Base-by-base conservation (phyloP, 2,888 invertebrate genomes). In the Philaethria dido region DNA sequence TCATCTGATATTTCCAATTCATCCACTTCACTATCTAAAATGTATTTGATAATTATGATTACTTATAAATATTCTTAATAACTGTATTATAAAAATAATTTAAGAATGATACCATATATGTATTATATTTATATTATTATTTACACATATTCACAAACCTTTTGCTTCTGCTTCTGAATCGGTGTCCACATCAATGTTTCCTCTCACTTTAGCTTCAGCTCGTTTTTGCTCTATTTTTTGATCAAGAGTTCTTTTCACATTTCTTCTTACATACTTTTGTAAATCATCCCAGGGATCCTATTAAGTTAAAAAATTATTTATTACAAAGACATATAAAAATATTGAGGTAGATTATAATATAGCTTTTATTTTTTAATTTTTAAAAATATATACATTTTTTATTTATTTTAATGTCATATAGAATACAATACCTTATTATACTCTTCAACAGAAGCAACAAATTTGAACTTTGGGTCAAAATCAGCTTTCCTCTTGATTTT, bases 381-480 rank as follows among this genome's bases (percentile, higher is more conserved):
- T 48, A 13, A n/a, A n/a, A n/a, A n/a, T n/a, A n/a, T n/a, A n/a
- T n/a, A n/a, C n/a, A n/a, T n/a, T n/a, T n/a, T n/a, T 13, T 18
- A 9, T 20, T 13, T 25, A 13, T 45, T 18, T 33, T 11, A 9
- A 47, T 48, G 25, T 16, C 5, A 18, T 59, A 18, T 14, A 50
- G 22, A 16, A 60, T 29, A 14, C 57, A 63, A 69, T 81, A 92
- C 93, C 87, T 94, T 94, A 81, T 97, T 97, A 80, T 97, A 97
- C 75, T 98, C 97, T 69, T 95, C 94, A 0, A 94, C 94, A 16
- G 95, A 95, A 13, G 95, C 94, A 42, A 96, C 95, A 92, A 98
- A 98, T 75, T 96, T 93, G 80, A 98, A 98, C 36, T 94, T 94
- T n/a, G 94, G 94, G 78, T 96, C 95, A 76, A 98, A 97, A 75